A percentile compares a stretch with the other conserved stretches of the same genome.
Conservation (phyloP, 2,888 invertebrate species). For the Perithous albicinctus region DNA sequence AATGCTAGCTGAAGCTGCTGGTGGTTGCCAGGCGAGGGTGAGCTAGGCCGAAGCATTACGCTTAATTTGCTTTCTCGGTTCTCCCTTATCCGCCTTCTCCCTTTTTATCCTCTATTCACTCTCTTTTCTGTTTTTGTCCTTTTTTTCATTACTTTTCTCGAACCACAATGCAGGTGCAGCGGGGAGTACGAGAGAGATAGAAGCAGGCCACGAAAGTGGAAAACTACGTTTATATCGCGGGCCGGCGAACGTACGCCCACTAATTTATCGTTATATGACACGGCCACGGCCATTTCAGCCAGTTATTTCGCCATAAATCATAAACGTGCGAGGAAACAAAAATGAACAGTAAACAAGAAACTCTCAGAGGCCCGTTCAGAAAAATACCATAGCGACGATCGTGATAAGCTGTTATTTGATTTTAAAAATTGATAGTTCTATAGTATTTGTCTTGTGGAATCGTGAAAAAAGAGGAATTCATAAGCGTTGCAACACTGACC, state of each 20-base stretch:
- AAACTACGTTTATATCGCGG: slow-evolving; percentile 48
- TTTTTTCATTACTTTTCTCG: slow-evolving; percentile 35
- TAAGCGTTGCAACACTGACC: neutral
- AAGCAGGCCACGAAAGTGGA: slow-evolving; percentile 53
- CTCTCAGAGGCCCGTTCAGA: slow-evolving; percentile 8
- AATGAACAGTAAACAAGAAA: slow-evolving; percentile 37
- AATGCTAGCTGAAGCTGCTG: slow-evolving; percentile 48
- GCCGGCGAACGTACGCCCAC: neutral
- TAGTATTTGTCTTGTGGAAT: neutral
- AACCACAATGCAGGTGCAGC: slow-evolving; percentile 53
- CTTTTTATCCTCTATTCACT: slow-evolving; percentile 37
- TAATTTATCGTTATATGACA: slow-evolving; percentile 60
- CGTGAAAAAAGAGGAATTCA: slow-evolving; percentile 18
- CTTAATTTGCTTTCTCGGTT: slow-evolving; percentile 73
- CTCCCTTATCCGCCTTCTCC: slow-evolving; percentile 50
- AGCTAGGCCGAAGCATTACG: slow-evolving; percentile 68
- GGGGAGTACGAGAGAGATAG: slow-evolving; percentile 29
- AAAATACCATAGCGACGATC: neutral
- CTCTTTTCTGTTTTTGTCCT: neutral
- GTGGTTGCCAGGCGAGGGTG: slow-evolving; percentile 52
- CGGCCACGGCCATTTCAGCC: slow-evolving; percentile 46
- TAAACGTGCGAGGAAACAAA: slow-evolving; percentile 29
- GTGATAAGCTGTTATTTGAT: slow-evolving; percentile 39
- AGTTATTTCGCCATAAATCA: slow-evolving; percentile 56
- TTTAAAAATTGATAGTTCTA: slow-evolving; percentile 49